These are phyloP conservation scores for Torymus aiolomorphi DNA, from an alignment of 2,888 invertebrate genomes.

Conservation along the genomic window DNA sequence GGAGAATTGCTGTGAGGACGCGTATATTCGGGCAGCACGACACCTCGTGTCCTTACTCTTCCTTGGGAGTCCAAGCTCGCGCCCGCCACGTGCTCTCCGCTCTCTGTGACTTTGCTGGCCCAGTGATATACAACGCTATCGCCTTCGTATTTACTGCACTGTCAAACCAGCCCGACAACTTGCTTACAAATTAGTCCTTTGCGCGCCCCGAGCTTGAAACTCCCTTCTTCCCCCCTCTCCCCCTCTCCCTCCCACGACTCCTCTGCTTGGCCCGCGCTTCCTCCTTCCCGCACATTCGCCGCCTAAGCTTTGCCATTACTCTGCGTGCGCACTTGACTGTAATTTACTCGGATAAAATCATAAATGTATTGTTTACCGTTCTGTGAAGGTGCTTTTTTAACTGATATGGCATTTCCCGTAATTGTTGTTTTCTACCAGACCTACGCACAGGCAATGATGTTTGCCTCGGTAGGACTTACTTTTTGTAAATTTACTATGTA, in stretches of 20 bases:
- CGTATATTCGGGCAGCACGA: neutral
- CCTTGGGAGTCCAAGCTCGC: conserved; percentile 19
- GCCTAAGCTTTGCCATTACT: too few relatives aligned
- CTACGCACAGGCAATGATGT: too few relatives aligned
- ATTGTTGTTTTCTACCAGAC: too few relatives aligned
- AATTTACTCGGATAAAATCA: too few relatives aligned
- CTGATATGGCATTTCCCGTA: too few relatives aligned
- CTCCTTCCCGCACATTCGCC: neutral
- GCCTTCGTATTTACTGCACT: conserved; percentile 74
- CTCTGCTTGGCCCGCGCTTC: neutral
- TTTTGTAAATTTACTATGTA: too few relatives aligned
- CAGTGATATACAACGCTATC: conserved; percentile 74
- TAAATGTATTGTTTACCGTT: too few relatives aligned
- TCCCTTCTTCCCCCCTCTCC: neutral
- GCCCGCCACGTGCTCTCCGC: conserved; percentile 30
- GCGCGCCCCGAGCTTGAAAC: conserved; percentile 33
- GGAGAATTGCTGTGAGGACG: neutral
- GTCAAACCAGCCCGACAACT: conserved; percentile 75
- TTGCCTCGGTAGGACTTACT: too few relatives aligned
- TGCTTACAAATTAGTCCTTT: conserved; percentile 73
- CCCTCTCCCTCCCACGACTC: neutral
- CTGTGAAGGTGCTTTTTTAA: too few relatives aligned
- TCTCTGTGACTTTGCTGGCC: conserved; percentile 60
- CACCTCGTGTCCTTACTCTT: conserved; percentile 24
- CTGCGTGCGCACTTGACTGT: too few relatives aligned